Evolutionary conservation across 2,888 invertebrate genomes (phyloP).

Genomic region (Nycteola revayana): DNA sequence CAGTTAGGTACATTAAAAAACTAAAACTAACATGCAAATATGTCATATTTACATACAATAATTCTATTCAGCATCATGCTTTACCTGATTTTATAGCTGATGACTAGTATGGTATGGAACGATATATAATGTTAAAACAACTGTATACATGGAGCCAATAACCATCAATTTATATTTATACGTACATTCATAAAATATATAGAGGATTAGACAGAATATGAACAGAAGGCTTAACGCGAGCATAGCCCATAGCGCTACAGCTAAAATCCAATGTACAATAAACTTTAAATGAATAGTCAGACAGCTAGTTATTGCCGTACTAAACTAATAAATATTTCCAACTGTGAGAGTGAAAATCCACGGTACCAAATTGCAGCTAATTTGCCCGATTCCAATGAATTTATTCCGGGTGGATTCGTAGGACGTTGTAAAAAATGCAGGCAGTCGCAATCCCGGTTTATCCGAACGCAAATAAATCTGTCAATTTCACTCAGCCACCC

Average conservation of each 20-base stretch:
- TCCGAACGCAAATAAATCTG: conserved; percentile 77
- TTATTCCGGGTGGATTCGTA: conserved; percentile 31
- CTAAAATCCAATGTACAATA: conserved; percentile 15
- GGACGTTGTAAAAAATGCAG: conserved; percentile 67
- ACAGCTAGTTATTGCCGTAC: conserved; percentile 11
- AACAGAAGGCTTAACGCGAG: no score
- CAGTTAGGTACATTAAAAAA: no score
- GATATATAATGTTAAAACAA: no score
- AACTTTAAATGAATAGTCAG: conserved; percentile 18
- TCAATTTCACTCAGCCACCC: conserved; percentile 77
- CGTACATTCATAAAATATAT: conserved; percentile 6
- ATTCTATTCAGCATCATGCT: no score
- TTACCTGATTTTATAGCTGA: no score
- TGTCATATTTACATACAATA: no score
- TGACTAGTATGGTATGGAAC: no score
- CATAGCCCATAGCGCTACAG: conserved; percentile 3
- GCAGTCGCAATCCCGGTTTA: conserved; percentile 63
- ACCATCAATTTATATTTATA: no score
- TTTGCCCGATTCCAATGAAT: conserved; percentile 36
- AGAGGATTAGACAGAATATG: no score
- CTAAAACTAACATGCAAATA: no score
- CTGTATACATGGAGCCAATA: no score
- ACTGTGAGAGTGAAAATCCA: conserved; percentile 29
- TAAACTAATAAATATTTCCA: conserved; percentile 32
- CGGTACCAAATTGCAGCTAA: conserved; percentile 29